Evolutionary conservation across 2,113 vertebrate genomes (phyloP).

Genomic region (Lagopus leucura): DNA sequence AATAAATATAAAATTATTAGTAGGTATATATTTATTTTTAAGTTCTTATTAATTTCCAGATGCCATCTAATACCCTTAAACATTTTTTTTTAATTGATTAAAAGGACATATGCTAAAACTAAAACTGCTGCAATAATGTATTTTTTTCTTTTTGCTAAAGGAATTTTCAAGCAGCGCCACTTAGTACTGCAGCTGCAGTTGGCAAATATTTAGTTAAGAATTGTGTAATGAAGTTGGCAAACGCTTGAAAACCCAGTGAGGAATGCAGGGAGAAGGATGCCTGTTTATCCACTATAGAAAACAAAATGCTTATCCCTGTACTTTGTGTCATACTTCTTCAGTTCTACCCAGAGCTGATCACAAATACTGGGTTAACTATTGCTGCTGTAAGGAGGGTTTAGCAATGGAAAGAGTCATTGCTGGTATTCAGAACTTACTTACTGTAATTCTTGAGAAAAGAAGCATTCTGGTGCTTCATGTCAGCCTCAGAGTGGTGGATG

Average conservation of each 20-base stretch:
- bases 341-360: not conserved
- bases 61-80: conserved; percentile 59
- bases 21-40: conserved; percentile 66
- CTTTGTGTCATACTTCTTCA: conserved; percentile 8
- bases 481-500: fast-evolving
- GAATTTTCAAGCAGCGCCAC: conserved; percentile 43
- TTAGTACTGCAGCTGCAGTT: conserved; percentile 19
- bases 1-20: conserved; percentile 80
- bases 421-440: not conserved
- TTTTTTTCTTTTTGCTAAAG: conserved; percentile 29
- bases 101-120: conserved; percentile 34
- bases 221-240: conserved; percentile 49
- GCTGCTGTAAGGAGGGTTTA: not conserved
- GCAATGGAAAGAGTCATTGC: not conserved
- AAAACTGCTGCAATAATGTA: not conserved
- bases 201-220: conserved; percentile 73
- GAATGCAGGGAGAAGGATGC: conserved; percentile 21
- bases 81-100: not conserved
- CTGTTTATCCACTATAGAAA: conserved; percentile 37
- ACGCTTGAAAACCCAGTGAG: not conserved
- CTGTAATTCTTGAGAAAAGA: not conserved
- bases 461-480: not conserved
- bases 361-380: conserved; percentile 14
- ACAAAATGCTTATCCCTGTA: conserved; percentile 40
- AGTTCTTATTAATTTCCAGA: conserved; percentile 39